Base-by-base conservation (phyloP, 1,140 invertebrate species). In the Drosophila littoralis region DNA sequence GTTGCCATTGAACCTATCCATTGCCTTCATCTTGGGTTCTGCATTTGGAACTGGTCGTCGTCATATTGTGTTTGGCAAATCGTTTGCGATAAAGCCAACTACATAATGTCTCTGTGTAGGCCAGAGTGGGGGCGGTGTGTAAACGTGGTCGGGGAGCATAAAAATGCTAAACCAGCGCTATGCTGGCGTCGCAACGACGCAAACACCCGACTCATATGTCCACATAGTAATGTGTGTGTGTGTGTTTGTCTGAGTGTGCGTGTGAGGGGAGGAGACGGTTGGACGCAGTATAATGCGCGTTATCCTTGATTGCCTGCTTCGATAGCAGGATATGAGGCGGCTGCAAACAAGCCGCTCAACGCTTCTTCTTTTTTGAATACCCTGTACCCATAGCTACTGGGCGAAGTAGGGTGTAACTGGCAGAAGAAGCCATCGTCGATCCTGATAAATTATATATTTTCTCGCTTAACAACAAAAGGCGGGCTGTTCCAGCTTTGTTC, bases 31-130 rank as follows among this genome's bases (percentile, higher is more conserved):
- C 65, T 66, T 69, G 73, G 70, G 45, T 48, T 15, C 48, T 9
- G 59, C 50, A 8, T 32, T 17, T 60, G 35, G 45, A 59, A 50
- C 45, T 64, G 57, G 71, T 51, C 75, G 81, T 63, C 83, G 83
- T 89, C 79, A 80, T 89, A 88, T 89, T 77, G 84, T 86, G 79
- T 83, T 89, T 80, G 84, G 83, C 77, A 88, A 89, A 88, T 89
- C 84, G 83, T 80, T 82, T 83, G 83, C 83, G 84, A 88, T 88
- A 88, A 88, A 88, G 83, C 79, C 83, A 88, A 88, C 82, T 85
- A 81, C 81, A 86, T 86, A 88, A 89, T 88, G 84, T 88, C 79
- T 85, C 75, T 76, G 75, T 76, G 75, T 88, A 82, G 78, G 79
- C 79, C 71, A 64, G 32, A 63, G 40, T 17, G 35, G 46, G 55